These are phyloP conservation scores for Aphaenogaster floridana DNA, from an alignment of 1,140 invertebrate species.

Conservation along the genomic window DNA sequence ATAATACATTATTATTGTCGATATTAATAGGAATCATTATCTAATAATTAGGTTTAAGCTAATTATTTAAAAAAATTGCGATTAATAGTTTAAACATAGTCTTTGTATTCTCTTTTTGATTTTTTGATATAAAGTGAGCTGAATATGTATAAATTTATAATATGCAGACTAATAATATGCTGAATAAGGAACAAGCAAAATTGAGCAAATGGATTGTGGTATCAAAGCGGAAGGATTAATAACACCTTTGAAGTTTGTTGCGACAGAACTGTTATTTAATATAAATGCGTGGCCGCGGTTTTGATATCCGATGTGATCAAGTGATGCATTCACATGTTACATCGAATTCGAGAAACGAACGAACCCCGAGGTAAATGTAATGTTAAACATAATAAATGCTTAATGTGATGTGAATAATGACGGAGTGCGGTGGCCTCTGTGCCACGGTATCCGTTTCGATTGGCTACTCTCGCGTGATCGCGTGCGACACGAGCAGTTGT, in stretches of 20 bases:
- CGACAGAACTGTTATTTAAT: slow-evolving; percentile 26
- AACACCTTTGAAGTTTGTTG: neutral
- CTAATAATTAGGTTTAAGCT: neutral
- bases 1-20: neutral
- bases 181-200: neutral
- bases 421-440: slow-evolving; percentile 17
- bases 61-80: neutral
- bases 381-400: slow-evolving; percentile 62
- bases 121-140: neutral
- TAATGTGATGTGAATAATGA: slow-evolving; percentile 59
- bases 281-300: neutral
- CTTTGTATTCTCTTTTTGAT: neutral
- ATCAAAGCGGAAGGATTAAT: neutral
- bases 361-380: slow-evolving; percentile 57
- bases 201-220: neutral
- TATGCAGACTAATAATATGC: neutral
- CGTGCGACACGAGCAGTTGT: slow-evolving; percentile 49
- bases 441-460: slow-evolving; percentile 43
- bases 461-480: slow-evolving; percentile 59
- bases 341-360: slow-evolving; percentile 40
- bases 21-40: neutral
- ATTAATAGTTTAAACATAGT: neutral
- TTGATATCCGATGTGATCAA: neutral
- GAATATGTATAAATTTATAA: neutral
- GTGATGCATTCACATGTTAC: slow-evolving; percentile 39